Percentiles rank a stretch among this genome's conserved stretches.
phyloP scores from a whole-genome alignment of 2,113 vertebrate species.

The Phrynocephalus versicolor region DNA sequence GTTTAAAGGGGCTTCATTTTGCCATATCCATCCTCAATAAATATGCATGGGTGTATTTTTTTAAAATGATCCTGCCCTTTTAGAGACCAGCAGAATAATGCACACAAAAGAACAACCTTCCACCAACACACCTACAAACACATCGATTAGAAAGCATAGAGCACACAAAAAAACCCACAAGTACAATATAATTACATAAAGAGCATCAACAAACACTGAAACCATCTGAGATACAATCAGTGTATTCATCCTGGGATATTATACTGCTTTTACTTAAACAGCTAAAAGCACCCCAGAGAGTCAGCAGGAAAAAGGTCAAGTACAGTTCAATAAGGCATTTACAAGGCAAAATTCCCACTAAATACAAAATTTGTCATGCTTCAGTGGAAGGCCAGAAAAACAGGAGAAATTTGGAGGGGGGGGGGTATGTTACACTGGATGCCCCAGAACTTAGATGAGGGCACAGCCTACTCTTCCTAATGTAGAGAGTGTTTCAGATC shows the following conservation, averaged over 20 bases:
- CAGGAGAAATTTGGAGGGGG: background rate
- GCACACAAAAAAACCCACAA: background rate
- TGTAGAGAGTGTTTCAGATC: background rate
- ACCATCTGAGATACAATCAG: background rate
- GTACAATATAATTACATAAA: background rate
- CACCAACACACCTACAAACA: background rate
- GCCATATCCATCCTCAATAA: background rate
- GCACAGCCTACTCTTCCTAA: background rate
- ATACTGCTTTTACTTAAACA: background rate
- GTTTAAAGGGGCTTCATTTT: conserved; percentile 40
- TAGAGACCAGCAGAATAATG: background rate
- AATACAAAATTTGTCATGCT: background rate
- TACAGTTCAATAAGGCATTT: background rate
- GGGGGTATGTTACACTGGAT: background rate
- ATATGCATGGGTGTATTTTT: background rate
- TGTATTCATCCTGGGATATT: background rate
- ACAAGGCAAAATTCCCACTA: background rate
- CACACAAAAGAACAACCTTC: too few relatives aligned
- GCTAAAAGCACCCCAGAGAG: background rate
- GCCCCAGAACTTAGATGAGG: background rate
- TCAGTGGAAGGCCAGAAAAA: background rate
- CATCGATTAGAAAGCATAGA: background rate
- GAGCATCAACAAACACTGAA: background rate
- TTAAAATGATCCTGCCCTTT: background rate
- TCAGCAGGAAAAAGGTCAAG: background rate